These are phyloP conservation scores for Pseudorasbora parva DNA, from an alignment of 2,113 vertebrate genomes.

Conservation along the genomic window DNA sequence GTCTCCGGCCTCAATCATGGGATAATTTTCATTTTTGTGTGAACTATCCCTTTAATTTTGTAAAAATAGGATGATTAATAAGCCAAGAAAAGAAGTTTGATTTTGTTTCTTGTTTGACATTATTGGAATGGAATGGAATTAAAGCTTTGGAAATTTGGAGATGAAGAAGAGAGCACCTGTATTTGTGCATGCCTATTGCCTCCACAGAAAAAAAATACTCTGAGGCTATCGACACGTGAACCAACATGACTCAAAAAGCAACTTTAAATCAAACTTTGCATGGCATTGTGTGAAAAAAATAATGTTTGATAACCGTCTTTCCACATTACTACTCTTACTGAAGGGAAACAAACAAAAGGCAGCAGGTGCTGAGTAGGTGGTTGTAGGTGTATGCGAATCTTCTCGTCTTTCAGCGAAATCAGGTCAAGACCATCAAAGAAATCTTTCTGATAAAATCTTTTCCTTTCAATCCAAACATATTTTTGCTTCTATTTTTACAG, in stretches of 20 bases:
- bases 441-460: not conserved
- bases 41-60: no score
- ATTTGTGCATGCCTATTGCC: not conserved
- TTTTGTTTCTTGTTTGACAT: not conserved
- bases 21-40: no score
- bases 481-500: not conserved
- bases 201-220: not conserved
- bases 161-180: not conserved
- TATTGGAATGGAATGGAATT: not conserved
- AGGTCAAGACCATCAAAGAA: not conserved
- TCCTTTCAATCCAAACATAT: not conserved
- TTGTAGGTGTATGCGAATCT: not conserved
- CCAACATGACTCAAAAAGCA: not conserved
- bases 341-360: not conserved
- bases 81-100: not conserved
- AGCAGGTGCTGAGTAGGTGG: not conserved
- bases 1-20: no score
- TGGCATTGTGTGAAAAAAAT: not conserved
- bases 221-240: not conserved
- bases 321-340: not conserved
- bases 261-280: conserved; percentile 11
- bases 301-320: not conserved
- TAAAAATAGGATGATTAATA: no score
- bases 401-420: conserved; percentile 1
- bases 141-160: not conserved